Conservation (phyloP, 2,888 invertebrate species). For the Xestia sexstrigata region DNA sequence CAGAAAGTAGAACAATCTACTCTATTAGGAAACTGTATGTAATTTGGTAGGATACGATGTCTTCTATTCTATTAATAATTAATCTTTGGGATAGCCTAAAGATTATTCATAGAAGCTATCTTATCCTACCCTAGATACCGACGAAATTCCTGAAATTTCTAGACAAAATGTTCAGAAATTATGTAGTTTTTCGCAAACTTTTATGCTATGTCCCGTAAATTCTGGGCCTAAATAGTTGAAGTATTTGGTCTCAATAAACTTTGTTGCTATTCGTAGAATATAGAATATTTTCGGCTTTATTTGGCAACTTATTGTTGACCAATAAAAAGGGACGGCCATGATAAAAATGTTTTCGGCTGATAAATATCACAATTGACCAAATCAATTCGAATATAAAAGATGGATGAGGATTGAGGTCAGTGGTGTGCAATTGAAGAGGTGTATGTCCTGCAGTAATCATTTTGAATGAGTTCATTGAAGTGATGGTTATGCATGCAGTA, state of each 20-base stretch:
- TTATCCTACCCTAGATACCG: not conserved
- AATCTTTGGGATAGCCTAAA: not conserved
- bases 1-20: not conserved
- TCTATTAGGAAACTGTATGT: not conserved
- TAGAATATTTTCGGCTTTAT: not conserved
- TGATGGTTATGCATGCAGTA: not conserved
- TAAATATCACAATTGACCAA: slow-evolving; percentile 30
- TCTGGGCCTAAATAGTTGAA: slow-evolving; percentile 1
- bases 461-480: not conserved
- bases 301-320: not conserved
- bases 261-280: slow-evolving; percentile 10
- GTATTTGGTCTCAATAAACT: not conserved
- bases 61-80: not conserved
- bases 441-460: not conserved
- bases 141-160: slow-evolving; percentile 8
- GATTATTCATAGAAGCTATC: too few species aligned
- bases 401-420: slow-evolving; percentile 20
- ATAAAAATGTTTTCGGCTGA: slow-evolving; percentile 14
- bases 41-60: not conserved
- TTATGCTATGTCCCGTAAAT: not conserved
- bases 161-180: not conserved
- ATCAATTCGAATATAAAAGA: slow-evolving; percentile 27
- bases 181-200: not conserved
- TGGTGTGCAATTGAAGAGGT: not conserved
- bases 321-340: slow-evolving; percentile 3